phyloP scores from a whole-genome alignment of 2,797 vertebrate species.

The Galaxias olidus region DNA sequence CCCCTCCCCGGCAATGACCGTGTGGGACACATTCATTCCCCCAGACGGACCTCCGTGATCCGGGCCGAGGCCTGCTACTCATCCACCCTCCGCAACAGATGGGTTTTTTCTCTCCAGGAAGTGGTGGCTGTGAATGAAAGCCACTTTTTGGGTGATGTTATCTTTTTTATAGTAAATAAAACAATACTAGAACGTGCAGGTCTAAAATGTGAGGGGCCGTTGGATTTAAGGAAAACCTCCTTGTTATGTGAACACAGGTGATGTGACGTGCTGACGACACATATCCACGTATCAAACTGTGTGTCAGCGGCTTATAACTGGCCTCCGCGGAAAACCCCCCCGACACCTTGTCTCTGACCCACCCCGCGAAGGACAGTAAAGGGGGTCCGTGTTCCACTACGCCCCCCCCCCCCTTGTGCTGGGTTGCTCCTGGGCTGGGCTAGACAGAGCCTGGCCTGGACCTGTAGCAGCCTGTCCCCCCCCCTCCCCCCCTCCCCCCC shows the following conservation, averaged over 20 bases:
- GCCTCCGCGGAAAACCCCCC: neutral
- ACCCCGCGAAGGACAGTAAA: neutral
- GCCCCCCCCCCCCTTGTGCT: too few relatives aligned
- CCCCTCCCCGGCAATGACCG: constrained; percentile 65
- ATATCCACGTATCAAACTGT: too few relatives aligned
- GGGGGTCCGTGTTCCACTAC: too few relatives aligned
- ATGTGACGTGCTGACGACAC: too few relatives aligned
- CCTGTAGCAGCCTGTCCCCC: constrained; percentile 60
- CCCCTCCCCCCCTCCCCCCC: neutral
- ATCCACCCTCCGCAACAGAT: constrained; percentile 27
- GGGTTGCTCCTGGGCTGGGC: too few relatives aligned
- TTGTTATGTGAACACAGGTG: too few relatives aligned
- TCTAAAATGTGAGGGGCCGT: too few relatives aligned
- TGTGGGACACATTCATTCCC: constrained; percentile 68
- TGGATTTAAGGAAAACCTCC: too few relatives aligned
- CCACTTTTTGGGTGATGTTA: too few relatives aligned
- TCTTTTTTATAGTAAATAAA: too few relatives aligned
- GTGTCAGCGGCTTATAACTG: neutral
- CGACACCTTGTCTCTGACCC: neutral
- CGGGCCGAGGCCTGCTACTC: constrained; percentile 38
- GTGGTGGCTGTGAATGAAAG: neutral
- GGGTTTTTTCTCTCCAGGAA: constrained; percentile 18
- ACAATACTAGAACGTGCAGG: too few relatives aligned
- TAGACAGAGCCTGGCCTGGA: constrained; percentile 18
- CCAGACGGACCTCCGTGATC: constrained; percentile 56